Percentiles rank a stretch among this genome's conserved stretches.
Conservation (phyloP, 2,797 vertebrate genomes). For the Tenualosa ilisha region DNA sequence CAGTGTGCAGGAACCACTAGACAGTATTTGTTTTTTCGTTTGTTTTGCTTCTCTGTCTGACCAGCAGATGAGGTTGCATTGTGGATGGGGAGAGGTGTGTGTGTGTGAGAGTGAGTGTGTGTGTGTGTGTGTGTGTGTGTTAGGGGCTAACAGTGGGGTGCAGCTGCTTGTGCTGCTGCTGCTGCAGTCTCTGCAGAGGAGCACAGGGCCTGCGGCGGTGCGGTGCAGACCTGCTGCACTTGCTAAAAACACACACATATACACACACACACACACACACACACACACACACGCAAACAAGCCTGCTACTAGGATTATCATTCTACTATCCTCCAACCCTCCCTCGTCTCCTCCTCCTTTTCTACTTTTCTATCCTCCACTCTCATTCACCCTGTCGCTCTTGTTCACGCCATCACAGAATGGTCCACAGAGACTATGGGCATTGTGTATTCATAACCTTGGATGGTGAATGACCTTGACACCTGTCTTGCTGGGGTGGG, state of each 20-base stretch:
- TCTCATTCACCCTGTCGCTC: neutral
- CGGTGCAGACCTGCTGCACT: constrained; percentile 1
- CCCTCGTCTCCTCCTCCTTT: constrained; percentile 27
- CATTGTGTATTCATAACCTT: constrained; percentile 48
- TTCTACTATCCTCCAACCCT: constrained; percentile 40
- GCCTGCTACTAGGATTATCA: constrained; percentile 32
- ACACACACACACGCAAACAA: constrained; percentile 13
- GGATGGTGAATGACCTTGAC: constrained; percentile 47
- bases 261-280: constrained; percentile 37
- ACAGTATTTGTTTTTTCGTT: neutral
- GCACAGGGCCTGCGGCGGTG: neutral
- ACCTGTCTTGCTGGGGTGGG: constrained; percentile 34
- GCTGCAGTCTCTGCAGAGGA: neutral
- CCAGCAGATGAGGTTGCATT: neutral
- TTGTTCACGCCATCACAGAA: constrained; percentile 20
- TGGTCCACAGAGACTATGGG: neutral
- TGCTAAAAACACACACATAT: constrained; percentile 32
- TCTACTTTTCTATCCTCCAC: constrained; percentile 27
- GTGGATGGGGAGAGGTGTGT: neutral
- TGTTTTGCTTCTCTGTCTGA: neutral
- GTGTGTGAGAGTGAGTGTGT: neutral
- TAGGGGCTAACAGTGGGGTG: neutral
- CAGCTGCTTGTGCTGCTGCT: neutral
- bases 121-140: neutral
- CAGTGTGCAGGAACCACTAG: neutral